phyloP scores from a whole-genome alignment of 2,888 invertebrate species.

The Eucriotettix oculatus region DNA sequence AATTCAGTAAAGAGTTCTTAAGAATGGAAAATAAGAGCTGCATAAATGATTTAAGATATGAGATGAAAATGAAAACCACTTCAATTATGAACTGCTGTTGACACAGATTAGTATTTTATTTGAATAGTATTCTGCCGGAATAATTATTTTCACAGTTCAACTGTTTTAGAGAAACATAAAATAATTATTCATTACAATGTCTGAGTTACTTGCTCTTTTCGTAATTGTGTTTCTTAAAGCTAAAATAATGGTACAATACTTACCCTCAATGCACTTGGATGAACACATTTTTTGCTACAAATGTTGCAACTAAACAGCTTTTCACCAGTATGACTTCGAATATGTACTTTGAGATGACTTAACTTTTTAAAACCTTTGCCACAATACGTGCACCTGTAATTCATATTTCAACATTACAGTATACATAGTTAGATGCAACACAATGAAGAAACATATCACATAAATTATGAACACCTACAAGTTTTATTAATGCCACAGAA shows the following conservation, averaged over 20 bases:
- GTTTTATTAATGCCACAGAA: background rate
- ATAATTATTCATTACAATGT: too few species aligned
- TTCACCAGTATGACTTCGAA: slow-evolving; percentile 27
- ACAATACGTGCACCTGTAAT: slow-evolving; percentile 24
- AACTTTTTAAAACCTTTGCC: slow-evolving; percentile 27
- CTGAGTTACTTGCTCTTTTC: too few species aligned
- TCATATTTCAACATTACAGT: background rate
- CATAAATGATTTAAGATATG: too few species aligned
- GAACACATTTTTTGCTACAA: slow-evolving; percentile 25
- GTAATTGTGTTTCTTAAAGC: too few species aligned
- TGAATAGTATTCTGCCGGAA: too few species aligned
- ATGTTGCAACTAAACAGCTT: slow-evolving; percentile 21
- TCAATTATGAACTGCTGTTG: too few species aligned
- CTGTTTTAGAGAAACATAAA: too few species aligned
- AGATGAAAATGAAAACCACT: too few species aligned
- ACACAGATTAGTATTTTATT: too few species aligned
- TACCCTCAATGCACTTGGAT: slow-evolving; percentile 25
- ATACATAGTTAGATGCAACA: background rate
- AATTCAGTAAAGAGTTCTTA: too few species aligned
- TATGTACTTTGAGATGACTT: slow-evolving; percentile 29
- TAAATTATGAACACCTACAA: background rate
- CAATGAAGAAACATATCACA: background rate
- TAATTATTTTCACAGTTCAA: too few species aligned
- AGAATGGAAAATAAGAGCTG: too few species aligned
- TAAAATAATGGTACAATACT: background rate